Percentiles rank a stretch among this genome's conserved stretches.
These are phyloP conservation scores for Desmodus rotundus DNA, from an alignment of 2,113 vertebrate genomes.

Conservation along the genomic window DNA sequence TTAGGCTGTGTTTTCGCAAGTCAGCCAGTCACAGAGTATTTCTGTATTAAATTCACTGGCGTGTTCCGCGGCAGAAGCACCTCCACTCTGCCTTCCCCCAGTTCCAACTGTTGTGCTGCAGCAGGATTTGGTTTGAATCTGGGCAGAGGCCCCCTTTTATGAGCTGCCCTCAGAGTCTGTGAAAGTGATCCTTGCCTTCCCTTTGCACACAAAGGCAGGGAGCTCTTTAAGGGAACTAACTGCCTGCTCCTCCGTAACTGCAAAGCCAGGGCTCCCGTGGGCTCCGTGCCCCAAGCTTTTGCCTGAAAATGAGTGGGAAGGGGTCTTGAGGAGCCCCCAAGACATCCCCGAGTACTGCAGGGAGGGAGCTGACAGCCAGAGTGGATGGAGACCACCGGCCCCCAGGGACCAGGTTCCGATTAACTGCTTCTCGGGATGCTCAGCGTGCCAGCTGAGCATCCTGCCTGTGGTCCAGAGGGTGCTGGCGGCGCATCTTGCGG, in stretches of 20 bases:
- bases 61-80: background rate
- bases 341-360: background rate
- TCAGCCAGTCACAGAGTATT: conserved; percentile 30
- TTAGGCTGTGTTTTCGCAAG: conserved; percentile 24
- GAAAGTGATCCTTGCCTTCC: conserved; percentile 15
- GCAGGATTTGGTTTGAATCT: background rate
- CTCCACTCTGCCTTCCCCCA: background rate
- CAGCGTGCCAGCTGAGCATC: conserved; percentile 58
- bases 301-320: conserved; percentile 19
- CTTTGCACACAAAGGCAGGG: conserved; percentile 60
- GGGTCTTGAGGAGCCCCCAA: conserved; percentile 41
- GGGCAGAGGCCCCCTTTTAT: background rate
- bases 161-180: conserved; percentile 15
- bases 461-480: conserved; percentile 59
- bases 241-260: background rate
- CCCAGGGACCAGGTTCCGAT: background rate
- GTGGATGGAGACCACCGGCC: background rate
- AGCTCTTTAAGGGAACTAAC: conserved; percentile 57
- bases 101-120: conserved; percentile 49
- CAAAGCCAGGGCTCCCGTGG: background rate
- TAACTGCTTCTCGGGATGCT: background rate
- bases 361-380: background rate
- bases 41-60: conserved; percentile 56
- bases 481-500: conserved; percentile 68
- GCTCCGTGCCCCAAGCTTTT: background rate